Base-by-base conservation (phyloP, 2,888 invertebrate species). In the Danaus chrysippus region DNA sequence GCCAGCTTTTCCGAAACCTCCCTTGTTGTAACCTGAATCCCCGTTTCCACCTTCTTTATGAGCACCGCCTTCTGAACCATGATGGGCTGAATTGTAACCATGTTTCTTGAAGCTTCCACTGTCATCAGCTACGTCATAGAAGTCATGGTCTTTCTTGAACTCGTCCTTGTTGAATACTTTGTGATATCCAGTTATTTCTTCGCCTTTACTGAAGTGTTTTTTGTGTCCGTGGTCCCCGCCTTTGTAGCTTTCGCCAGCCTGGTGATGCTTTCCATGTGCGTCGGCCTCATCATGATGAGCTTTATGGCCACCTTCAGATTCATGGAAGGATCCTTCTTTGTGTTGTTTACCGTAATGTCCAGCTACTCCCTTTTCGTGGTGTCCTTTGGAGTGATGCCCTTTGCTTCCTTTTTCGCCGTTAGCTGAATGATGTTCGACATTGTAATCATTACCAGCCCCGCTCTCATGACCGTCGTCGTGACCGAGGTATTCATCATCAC, bases 81-180 rank as follows among this genome's bases (percentile, higher is more conserved):
- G 92, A 46, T 93, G 88, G 46, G 87, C 87, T 63, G 93, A 86
- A 65, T 87, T 85, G 67, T 91, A 88, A 0, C 92, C 93, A 76
- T 94, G 92, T 74, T 94, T 94, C 65, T 93, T 92, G 76, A 92
- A 93, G 75, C 93, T 92, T 0, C 94, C 95, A 56, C 92, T 92
- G 58, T 93, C 92, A 75, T 95, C 93, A 34, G 93, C 92, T 56
- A 94, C 94, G 73, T 95, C 95, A 77, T 95, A 95, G 84, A 95
- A 95, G 72, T 93, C 93, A 70, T 94, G 94, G 74, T 95, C 94
- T 76, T 95, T 95, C 80, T 95, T 94, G 89, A 92, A 95, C 79
- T 95, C 95, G 75, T 95, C 94, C 87, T 95, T 95, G 82, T 93
- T 92, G 82, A 93, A 94, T 1, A 94, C 93, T 73, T 94, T 94